Evolutionary conservation across 1,140 invertebrate genomes (phyloP).

Genomic region (Drosophila neocordata): DNA sequence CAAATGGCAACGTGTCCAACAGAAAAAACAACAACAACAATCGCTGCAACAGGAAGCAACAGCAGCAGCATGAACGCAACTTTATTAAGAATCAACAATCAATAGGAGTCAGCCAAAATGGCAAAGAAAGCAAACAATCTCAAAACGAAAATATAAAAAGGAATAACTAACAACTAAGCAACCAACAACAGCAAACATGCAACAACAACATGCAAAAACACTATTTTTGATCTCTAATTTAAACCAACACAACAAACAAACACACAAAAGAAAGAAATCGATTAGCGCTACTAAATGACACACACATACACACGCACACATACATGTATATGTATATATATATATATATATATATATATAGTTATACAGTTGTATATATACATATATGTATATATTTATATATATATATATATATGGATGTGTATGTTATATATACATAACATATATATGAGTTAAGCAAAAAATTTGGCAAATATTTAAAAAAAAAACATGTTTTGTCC

Average conservation of each 20-base stretch:
- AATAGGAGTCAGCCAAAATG: conserved; percentile 6
- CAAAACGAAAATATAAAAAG: conserved; percentile 41
- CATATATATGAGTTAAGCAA: conserved; percentile 21
- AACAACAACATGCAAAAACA: conserved; percentile 69
- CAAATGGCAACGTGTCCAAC: conserved; percentile 1
- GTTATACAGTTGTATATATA: conserved; percentile 23
- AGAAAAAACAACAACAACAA: background rate
- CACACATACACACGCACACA: conserved; percentile 16
- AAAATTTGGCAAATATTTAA: conserved; percentile 53
- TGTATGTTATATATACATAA: conserved; percentile 14
- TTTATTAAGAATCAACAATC: conserved; percentile 17
- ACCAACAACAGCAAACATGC: conserved; percentile 27
- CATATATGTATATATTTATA: conserved; percentile 3
- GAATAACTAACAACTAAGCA: conserved; percentile 5
- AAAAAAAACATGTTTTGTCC: conserved; percentile 24
- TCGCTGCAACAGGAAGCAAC: conserved; percentile 4
- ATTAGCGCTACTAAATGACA: conserved; percentile 66
- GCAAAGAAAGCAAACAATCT: conserved; percentile 36
- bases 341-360: conserved; percentile 29
- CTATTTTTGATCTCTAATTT: conserved; percentile 80
- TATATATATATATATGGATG: conserved; percentile 26
- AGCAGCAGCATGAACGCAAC: background rate
- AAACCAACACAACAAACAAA: conserved; percentile 36
- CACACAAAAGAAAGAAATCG: conserved; percentile 42
- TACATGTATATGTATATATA: background rate